phyloP scores from a whole-genome alignment of 2,888 invertebrate genomes.

The Tuta absoluta region DNA sequence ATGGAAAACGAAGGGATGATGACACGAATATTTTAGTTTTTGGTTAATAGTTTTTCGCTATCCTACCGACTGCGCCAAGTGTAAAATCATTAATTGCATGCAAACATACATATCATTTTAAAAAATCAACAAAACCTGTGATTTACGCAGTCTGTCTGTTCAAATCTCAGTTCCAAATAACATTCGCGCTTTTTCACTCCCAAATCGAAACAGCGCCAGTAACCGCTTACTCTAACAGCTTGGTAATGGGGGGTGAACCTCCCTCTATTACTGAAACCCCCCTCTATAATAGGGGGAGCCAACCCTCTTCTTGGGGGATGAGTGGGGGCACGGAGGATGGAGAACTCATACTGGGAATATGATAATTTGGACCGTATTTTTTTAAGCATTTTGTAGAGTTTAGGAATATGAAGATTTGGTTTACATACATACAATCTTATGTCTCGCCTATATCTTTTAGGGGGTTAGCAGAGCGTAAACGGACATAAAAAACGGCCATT shows the following conservation, averaged over 20 bases:
- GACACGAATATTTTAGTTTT: too few species aligned
- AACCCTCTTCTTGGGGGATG: constrained; percentile 35
- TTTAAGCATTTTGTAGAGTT: neutral
- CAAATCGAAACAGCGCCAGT: constrained; percentile 35
- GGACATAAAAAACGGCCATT: too few species aligned
- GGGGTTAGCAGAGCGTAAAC: too few species aligned
- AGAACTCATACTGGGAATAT: constrained; percentile 8
- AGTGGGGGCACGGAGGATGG: constrained; percentile 40
- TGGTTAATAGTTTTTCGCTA: too few species aligned
- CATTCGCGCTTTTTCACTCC: constrained; percentile 16
- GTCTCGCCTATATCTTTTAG: too few species aligned
- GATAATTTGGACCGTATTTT: constrained; percentile 6
- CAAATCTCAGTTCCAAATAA: neutral
- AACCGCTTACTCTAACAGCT: constrained; percentile 46
- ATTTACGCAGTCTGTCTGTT: too few species aligned
- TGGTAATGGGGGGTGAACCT: constrained; percentile 52
- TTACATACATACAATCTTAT: too few species aligned
- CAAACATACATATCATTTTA: too few species aligned
- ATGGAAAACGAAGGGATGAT: too few species aligned
- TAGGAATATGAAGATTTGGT: neutral
- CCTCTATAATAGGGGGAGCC: neutral
- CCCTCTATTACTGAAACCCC: constrained; percentile 29
- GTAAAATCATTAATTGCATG: too few species aligned
- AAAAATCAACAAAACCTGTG: too few species aligned
- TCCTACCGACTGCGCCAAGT: too few species aligned